Base-by-base conservation (phyloP, 2,113 vertebrate genomes). In the Crotalus viridis region DNA sequence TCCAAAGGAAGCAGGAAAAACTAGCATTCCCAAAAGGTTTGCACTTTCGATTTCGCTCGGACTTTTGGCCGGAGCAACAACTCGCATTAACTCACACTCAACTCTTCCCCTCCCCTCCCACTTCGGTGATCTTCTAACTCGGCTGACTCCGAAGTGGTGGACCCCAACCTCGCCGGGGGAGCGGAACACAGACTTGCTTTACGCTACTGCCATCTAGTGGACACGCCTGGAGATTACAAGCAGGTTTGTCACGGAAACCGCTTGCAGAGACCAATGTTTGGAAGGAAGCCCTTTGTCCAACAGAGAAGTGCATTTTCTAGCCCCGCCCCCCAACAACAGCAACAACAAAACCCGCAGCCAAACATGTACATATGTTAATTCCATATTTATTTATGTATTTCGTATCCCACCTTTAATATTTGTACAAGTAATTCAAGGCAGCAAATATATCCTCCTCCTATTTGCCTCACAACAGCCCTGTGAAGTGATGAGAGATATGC, bases 121-220 rank as follows among this genome's bases (percentile, higher is more conserved):
- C 13, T 88, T 54, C 52, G 46, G 8, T 21, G 13, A 1, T 9
- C 51, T 92, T 19, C 61, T 64, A 22, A 57, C 51, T 28, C 10
- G 55, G 8, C 21, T 19, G 8, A 43, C 21, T 54, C 3, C 2
- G 33, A 74, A 51, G 61, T 12, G 88, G 19, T 6, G 61, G 90
- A 0, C 0, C 13, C 22, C 89, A 24, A 8, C 87, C 59, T n/a
- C 89, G 24, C 56, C 48, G 52, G 28, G 81, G 74, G 59, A 46
- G 59, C 55, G 57, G 52, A 57, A 92, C 26, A 52, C 10, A 61
- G 92, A 90, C 95, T 97, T 95, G 97, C 95, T 96, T 96, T 96
- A 91, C 90, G 56, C 87, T 91, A 95, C 96, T 96, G 97, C 98
- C 98, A 97, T 94, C 98, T 98, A 69, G 97, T 91, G 98, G 97